phyloP scores from a whole-genome alignment of 2,797 vertebrate species.

The Mormyrops boulengeri region DNA sequence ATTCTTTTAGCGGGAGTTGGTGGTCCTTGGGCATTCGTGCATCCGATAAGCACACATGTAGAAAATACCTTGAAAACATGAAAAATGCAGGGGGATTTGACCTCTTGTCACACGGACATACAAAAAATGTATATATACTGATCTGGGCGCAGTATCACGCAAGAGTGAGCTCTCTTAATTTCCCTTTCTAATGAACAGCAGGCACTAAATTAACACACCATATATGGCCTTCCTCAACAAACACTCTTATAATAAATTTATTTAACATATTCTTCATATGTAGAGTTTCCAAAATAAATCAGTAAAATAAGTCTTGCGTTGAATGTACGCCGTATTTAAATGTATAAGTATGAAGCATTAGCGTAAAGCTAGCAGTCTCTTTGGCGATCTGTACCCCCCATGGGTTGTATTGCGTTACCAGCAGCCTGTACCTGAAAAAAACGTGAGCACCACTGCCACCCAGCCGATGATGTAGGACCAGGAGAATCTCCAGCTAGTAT shows the following conservation, averaged over 20 bases:
- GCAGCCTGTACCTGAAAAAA: constrained; percentile 66
- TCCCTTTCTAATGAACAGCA: background rate
- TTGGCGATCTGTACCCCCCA: background rate
- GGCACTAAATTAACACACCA: background rate
- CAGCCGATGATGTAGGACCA: constrained; percentile 77
- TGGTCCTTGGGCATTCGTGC: constrained; percentile 66
- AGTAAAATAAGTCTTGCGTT: background rate
- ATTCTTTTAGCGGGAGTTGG: constrained; percentile 58
- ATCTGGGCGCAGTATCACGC: background rate
- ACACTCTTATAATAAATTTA: background rate
- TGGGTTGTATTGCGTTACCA: background rate
- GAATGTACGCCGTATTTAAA: background rate
- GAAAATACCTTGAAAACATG: constrained; percentile 62
- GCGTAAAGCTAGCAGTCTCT: background rate
- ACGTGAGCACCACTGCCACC: constrained; percentile 71
- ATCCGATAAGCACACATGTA: constrained; percentile 76
- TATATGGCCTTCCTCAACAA: background rate
- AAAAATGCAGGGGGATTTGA: background rate
- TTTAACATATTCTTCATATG: background rate
- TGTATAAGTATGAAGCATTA: background rate
- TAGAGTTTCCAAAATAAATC: background rate
- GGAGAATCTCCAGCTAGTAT: constrained; percentile 71
- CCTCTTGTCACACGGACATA: background rate
- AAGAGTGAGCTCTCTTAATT: background rate
- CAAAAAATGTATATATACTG: background rate